Evolutionary conservation across 2,888 invertebrate species (phyloP), one percentile per base, ranked within the genome.

Genomic region (Podotricha telesiphe): DNA sequence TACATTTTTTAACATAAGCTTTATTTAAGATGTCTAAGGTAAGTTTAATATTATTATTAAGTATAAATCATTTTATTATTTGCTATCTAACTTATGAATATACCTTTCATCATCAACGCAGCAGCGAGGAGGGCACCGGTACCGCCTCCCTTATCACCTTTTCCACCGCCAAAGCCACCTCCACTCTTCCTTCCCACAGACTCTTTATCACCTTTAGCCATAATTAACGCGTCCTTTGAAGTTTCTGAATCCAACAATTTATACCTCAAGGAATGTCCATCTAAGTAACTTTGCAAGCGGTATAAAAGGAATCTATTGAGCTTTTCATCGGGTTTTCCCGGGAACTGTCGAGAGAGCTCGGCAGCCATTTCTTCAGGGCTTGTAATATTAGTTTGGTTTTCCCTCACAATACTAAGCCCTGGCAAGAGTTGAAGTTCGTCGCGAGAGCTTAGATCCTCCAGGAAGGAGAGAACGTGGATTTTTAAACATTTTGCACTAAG

Each of bases 331-430:
- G 96, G 95, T 80, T 96, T 96, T 58, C 96, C 95, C 0, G 97
- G 96, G 79, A 96, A 96, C 76, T 96, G 96, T 45, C 96, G 93
- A 0, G 96, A 95, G 0, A 97, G 84, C 78, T 96, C 96, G 71
- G 89, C 95, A 71, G 89, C 95, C 64, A 95, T 94, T 72, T 95
- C 93, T 71, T 95, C 95, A 17, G 95, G 91, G 2, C 94, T 94
- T 7, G 94, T 90, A 5, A 92, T 80, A 55, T 79, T 80, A 0
- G 87, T 86, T n/a, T 79, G 78, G 68, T 93, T 93, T 76, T 96
- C 96, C 71, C 95, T 95, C 11, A 96, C 94, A 34, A 97, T 94
- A 75, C 95, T 95, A n/a, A 97, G 91, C 72, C 97, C 97, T 0
- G 97, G 96, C 10, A 96, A 80, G 13, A 97, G 93, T 72, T 93